These are phyloP conservation scores for Trisateles emortualis DNA, from an alignment of 2,888 invertebrate species.

Conservation along the genomic window DNA sequence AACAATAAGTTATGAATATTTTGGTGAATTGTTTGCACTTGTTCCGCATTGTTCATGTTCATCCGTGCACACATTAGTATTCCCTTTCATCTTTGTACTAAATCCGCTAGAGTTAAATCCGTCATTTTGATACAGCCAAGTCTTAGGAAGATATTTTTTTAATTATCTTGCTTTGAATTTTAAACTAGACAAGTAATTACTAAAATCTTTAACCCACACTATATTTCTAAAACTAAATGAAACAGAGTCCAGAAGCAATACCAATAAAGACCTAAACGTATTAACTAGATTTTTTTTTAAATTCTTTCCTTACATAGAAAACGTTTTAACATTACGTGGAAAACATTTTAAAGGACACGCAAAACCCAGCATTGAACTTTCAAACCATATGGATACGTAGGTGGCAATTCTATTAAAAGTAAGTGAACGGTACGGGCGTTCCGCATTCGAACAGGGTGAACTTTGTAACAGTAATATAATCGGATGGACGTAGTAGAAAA, in stretches of 20 bases:
- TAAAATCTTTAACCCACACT: no score
- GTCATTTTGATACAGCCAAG: background rate
- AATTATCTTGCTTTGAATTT: no score
- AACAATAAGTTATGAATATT: background rate
- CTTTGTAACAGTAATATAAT: constrained; percentile 3
- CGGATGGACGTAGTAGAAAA: constrained; percentile 29
- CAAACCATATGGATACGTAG: constrained; percentile 1
- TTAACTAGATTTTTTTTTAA: constrained; percentile 8
- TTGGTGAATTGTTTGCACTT: constrained; percentile 1
- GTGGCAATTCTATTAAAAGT: constrained; percentile 22
- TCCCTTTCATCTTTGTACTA: background rate
- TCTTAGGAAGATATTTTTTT: no score
- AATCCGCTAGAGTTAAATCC: background rate
- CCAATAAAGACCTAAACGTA: background rate
- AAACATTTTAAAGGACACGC: constrained; percentile 12
- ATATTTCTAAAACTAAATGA: no score
- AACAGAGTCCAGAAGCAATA: no score
- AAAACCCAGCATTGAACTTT: constrained; percentile 14
- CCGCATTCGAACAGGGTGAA: background rate
- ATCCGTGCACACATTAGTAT: background rate
- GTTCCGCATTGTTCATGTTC: constrained; percentile 8
- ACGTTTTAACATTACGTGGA: constrained; percentile 28
- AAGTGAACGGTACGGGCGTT: constrained; percentile 5
- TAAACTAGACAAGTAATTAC: background rate
- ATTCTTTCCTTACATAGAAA: constrained; percentile 23